phyloP scores from a whole-genome alignment of 2,888 invertebrate species.

The Cephus nigrinus region DNA sequence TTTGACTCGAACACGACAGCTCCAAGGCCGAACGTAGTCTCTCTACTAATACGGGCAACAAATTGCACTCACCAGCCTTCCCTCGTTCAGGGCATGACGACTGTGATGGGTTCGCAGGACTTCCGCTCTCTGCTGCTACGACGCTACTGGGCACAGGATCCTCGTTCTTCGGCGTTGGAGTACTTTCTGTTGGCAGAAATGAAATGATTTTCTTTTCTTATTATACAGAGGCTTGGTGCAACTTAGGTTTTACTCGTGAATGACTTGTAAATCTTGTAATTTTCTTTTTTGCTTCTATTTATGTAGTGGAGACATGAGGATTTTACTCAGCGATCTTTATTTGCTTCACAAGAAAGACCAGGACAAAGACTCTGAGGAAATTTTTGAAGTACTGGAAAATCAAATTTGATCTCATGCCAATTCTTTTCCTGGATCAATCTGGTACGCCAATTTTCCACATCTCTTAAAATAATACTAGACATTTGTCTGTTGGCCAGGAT shows the following conservation, averaged over 20 bases:
- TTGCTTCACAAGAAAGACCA: not conserved
- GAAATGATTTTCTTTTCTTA: slow-evolving; percentile 35
- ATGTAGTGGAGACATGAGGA: not conserved
- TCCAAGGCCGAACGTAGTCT: slow-evolving; percentile 65
- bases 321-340: not conserved
- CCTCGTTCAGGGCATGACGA: not conserved
- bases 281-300: not conserved
- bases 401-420: not conserved
- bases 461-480: not conserved
- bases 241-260: not conserved
- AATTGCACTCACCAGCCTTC: slow-evolving; percentile 61
- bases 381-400: not conserved
- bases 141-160: slow-evolving; percentile 31
- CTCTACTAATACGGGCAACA: slow-evolving; percentile 66
- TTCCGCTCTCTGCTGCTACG: slow-evolving; percentile 7
- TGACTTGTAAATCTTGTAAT: not conserved
- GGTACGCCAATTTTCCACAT: not conserved
- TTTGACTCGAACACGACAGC: slow-evolving; percentile 42
- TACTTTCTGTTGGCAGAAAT: slow-evolving; percentile 29
- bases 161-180: slow-evolving; percentile 29
- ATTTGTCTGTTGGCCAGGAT: not conserved
- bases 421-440: not conserved
- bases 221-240: slow-evolving; percentile 45
- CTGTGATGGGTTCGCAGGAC: not conserved
- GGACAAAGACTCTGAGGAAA: not conserved